Conservation (phyloP, 2,797 vertebrate species). For the Melanogrammus aeglefinus region DNA sequence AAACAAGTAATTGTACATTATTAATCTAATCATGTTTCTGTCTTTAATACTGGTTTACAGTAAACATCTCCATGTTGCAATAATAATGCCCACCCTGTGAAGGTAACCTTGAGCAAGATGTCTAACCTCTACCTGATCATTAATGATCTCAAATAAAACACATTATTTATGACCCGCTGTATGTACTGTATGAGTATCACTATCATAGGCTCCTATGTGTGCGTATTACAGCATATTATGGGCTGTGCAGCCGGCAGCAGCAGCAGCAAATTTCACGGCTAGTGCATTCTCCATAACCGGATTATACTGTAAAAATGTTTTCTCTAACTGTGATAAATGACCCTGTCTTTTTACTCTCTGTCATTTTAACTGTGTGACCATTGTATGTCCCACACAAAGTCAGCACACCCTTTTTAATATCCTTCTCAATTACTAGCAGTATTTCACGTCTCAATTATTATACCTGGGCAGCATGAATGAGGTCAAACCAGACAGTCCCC, state of each 20-base stretch:
- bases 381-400: background rate
- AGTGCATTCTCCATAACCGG: no score
- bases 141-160: background rate
- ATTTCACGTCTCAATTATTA: background rate
- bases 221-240: no score
- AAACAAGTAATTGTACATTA: background rate
- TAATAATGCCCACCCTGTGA: no score
- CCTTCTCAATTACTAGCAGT: background rate
- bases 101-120: background rate
- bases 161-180: background rate
- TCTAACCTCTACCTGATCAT: background rate
- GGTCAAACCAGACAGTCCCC: no score
- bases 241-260: no score
- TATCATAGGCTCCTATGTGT: background rate
- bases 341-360: background rate
- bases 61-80: no score
- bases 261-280: no score
- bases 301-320: no score
- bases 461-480: background rate
- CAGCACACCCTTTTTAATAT: background rate
- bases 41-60: no score
- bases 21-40: no score
- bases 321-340: background rate
- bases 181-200: background rate
- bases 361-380: background rate